Evolutionary conservation across 2,888 invertebrate genomes (phyloP), one percentile per base, ranked within the genome.

Genomic region (Apodemia mormo): DNA sequence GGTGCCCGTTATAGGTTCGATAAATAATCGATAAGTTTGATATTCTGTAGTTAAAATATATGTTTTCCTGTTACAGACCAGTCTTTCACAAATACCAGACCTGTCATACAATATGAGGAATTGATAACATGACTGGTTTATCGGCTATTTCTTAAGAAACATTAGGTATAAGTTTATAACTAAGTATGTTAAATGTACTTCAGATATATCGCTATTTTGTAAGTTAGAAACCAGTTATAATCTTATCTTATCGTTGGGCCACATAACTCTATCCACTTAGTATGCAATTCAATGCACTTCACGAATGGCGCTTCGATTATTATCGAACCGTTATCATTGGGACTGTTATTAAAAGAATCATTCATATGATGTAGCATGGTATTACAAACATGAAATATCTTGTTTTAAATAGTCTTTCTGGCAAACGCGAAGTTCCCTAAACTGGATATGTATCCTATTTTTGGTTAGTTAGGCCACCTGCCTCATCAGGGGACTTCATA

Each of bases 281-380:
- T 54, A 40, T 58, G 68, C 43, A 68, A 58, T 49, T 65, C 30
- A 49, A 14, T 67, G 72, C 68, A 72, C 71, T 73, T 70, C 73
- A 70, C 66, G 71, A 69, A 61, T 65, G 69, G 45, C 68, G 68
- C 68, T 66, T 71, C 68, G 45, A 68, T 66, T 73, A 75, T 65
- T 71, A 75, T 76, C 72, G 69, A 66, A 70, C 66, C 72, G 58
- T 74, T 75, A 74, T 74, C 74, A 68, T 58, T 67, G 65, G 65
- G 64, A 67, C 69, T 72, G 71, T 72, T 70, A 73, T 73, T 73
- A 74, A 70, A 72, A 67, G 74, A 73, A 72, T 71, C 70, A 69
- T 72, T 73, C 58, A 58, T 40, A 68, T 54, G 29, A 29, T 29
- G 56, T 56, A 56, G 29, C 29, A 12, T 49, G 49, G 49, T 30